Percentiles rank a stretch among this genome's conserved stretches.
These are phyloP conservation scores for Terebella lapidaria DNA, from an alignment of 2,888 invertebrate species.

Conservation along the genomic window DNA sequence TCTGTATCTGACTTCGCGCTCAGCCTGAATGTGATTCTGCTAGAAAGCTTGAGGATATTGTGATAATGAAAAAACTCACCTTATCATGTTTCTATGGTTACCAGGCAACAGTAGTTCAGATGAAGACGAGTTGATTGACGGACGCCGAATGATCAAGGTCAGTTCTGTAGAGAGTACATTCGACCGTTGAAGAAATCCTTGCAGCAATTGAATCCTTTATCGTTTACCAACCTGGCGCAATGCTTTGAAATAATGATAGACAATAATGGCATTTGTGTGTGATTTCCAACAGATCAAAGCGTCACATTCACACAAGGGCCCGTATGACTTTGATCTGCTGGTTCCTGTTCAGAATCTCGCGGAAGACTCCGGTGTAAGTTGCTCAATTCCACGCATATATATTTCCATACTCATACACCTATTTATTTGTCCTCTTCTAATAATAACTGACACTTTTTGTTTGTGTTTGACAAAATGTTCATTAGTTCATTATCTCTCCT, in stretches of 20 bases:
- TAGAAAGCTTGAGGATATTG: too few relatives aligned
- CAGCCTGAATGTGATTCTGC: constrained; percentile 61
- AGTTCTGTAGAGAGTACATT: not conserved
- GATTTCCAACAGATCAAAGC: constrained; percentile 94
- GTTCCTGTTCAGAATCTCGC: constrained; percentile 80
- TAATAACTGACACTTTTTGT: too few relatives aligned
- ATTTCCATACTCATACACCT: not conserved
- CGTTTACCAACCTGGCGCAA: too few relatives aligned
- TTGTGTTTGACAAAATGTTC: not conserved
- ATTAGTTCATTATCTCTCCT: constrained; percentile 10
- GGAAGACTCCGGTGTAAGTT: constrained; percentile 34
- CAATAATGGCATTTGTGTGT: too few relatives aligned
- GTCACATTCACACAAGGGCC: constrained; percentile 92
- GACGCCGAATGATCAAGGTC: constrained; percentile 43
- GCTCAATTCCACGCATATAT: not conserved
- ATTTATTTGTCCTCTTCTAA: too few relatives aligned
- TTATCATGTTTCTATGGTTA: too few relatives aligned
- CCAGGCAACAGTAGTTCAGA: constrained; percentile 64
- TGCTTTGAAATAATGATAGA: too few relatives aligned
- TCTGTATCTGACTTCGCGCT: too few relatives aligned
- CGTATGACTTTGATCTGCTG: constrained; percentile 89
- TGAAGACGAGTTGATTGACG: constrained; percentile 33
- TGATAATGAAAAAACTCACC: too few relatives aligned
- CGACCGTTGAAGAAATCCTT: too few relatives aligned
- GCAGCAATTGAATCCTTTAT: too few relatives aligned